Conservation (phyloP, 2,797 vertebrate species). For the Australoheros facetus region DNA sequence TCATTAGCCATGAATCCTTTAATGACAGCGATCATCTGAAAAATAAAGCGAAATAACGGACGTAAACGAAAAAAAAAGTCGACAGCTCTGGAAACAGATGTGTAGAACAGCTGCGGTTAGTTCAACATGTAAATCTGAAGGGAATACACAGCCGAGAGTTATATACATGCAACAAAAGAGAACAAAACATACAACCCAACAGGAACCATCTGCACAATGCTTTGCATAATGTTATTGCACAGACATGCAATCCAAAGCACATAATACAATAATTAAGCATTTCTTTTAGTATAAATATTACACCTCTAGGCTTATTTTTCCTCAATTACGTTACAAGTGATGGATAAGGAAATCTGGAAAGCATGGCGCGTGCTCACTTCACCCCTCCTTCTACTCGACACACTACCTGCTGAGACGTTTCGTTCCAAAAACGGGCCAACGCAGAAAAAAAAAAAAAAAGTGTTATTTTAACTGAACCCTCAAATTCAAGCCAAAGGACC, state of each 20-base stretch:
- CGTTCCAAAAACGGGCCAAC: conserved; percentile 15
- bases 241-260: conserved; percentile 76
- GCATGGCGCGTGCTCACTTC: conserved; percentile 16
- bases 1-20: conserved; percentile 66
- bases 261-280: conserved; percentile 70
- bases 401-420: conserved; percentile 35
- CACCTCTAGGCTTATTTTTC: conserved; percentile 55
- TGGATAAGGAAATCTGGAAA: conserved; percentile 36
- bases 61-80: conserved; percentile 51
- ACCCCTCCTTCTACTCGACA: conserved; percentile 43
- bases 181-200: conserved; percentile 58
- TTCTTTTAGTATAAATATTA: conserved; percentile 74
- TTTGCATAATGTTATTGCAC: conserved; percentile 71
- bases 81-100: conserved; percentile 80
- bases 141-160: conserved; percentile 60
- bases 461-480: conserved; percentile 7
- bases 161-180: conserved; percentile 69
- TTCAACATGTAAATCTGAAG: conserved; percentile 81
- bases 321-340: conserved; percentile 52
- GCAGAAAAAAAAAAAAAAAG: conserved; percentile 13
- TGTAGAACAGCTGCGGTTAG: conserved; percentile 66
- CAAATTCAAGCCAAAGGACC: conserved; percentile 25
- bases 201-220: conserved; percentile 56
- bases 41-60: conserved; percentile 68
- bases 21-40: conserved; percentile 71